Conservation (phyloP, 1,140 invertebrate genomes). For the Drosophila pseudoananassae region DNA sequence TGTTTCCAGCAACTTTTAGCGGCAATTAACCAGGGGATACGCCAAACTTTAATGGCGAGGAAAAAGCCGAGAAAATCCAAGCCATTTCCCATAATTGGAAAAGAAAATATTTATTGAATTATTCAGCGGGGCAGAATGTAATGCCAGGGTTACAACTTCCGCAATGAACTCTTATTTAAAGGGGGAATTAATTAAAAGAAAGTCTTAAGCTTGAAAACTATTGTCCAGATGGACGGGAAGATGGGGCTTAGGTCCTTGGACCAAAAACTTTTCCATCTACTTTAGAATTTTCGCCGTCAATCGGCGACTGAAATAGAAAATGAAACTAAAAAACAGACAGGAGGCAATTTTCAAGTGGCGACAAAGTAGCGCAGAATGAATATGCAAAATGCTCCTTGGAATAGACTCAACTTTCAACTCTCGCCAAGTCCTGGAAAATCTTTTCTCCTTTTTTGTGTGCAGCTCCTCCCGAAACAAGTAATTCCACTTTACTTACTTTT, state of each 20-base stretch:
- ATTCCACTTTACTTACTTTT: conserved; percentile 76
- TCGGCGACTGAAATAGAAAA: conserved; percentile 11
- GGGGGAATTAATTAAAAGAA: conserved; percentile 30
- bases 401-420: conserved; percentile 35
- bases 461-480: conserved; percentile 47
- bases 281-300: conserved; percentile 43
- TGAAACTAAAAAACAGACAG: conserved; percentile 24
- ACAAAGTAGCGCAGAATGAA: conserved; percentile 72
- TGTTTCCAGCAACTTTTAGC: conserved; percentile 59
- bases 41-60: conserved; percentile 44
- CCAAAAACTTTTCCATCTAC: conserved; percentile 57
- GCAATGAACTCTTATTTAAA: conserved; percentile 26
- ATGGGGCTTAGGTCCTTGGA: conserved; percentile 8
- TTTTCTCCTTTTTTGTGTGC: background rate
- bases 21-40: conserved; percentile 61
- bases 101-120: conserved; percentile 76
- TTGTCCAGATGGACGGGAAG: conserved; percentile 8
- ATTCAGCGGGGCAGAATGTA: conserved; percentile 60
- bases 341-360: conserved; percentile 49
- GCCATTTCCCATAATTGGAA: conserved; percentile 41
- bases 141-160: conserved; percentile 40
- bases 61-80: conserved; percentile 33
- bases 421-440: conserved; percentile 13
- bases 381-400: conserved; percentile 65
- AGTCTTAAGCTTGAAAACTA: conserved; percentile 29